Conservation (phyloP, 2,888 invertebrate genomes). For the Parapristionchus giblindavisi region DNA sequence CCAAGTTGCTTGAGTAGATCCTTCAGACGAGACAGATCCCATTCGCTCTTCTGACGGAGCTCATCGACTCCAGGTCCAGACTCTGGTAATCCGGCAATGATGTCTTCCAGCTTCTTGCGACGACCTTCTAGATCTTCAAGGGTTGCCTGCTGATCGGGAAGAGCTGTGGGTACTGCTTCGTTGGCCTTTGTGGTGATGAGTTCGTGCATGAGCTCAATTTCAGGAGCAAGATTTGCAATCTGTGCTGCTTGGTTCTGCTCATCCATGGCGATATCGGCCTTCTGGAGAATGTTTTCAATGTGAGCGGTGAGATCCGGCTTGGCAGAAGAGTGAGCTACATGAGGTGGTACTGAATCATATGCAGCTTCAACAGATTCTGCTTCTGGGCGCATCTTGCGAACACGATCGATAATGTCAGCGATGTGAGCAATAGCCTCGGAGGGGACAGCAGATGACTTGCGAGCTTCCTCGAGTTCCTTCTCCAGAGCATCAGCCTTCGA, state of each 20-base stretch:
- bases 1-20: slow-evolving; percentile 48
- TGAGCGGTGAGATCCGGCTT: slow-evolving; percentile 14
- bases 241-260: slow-evolving; percentile 44
- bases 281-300: slow-evolving; percentile 2
- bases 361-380: slow-evolving; percentile 4
- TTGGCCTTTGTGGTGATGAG: slow-evolving; percentile 37
- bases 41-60: slow-evolving; percentile 49
- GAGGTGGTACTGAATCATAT: background rate
- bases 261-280: slow-evolving; percentile 7
- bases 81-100: slow-evolving; percentile 40
- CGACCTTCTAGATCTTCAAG: slow-evolving; percentile 49
- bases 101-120: slow-evolving; percentile 47
- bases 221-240: slow-evolving; percentile 47
- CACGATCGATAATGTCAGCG: slow-evolving; percentile 21
- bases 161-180: slow-evolving; percentile 40
- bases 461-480: slow-evolving; percentile 31
- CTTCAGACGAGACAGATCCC: slow-evolving; percentile 52
- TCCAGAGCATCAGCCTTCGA: slow-evolving; percentile 5
- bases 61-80: slow-evolving; percentile 43
- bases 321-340: slow-evolving; percentile 15
- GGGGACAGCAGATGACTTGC: slow-evolving; percentile 11
- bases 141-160: slow-evolving; percentile 48
- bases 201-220: slow-evolving; percentile 45
- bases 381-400: slow-evolving; percentile 12
- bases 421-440: slow-evolving; percentile 10